Evolutionary conservation across 1,140 invertebrate species (phyloP), one percentile per base, ranked within the genome.

Genomic region (Temnothorax longispinosus): DNA sequence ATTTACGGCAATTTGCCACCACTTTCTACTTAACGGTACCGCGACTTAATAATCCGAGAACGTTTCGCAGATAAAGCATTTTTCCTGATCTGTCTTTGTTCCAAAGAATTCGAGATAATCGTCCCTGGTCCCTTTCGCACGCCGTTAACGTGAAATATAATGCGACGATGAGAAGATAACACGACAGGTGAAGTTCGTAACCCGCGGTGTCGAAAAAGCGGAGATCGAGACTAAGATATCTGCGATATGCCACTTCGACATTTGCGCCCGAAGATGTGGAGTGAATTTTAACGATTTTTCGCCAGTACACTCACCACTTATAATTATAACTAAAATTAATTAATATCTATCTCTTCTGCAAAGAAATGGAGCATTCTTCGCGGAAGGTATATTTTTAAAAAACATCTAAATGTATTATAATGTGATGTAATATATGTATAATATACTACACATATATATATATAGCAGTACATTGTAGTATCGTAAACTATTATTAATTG

Each of bases 21-120:
- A 65, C 15, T 78, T 78, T 50, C n/a, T 15, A 27, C 13, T 52
- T 80, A 80, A 80, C 76, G 76, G 76, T 78, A 78, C 15, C 35
- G 47, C 47, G 15, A 6, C 13, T 81, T 41, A 54, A 69, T 21
- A 52, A 21, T 69, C 5, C 21, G 47, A 56, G 47, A 69, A 69
- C 13, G n/a, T 81, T 27, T 54, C 47, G n/a, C 27, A 69, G n/a
- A 18, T 13, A 38, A 54, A 41, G 13, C 21, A 38, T 71, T 47
- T 54, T 81, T 58, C 18, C 15, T 13, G 78, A 32, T 47, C 11
- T 7, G 78, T 81, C 65, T 71, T 81, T 81, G 65, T 81, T 56
- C 13, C 50, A 13, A 11, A 27, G 52, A 44, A 56, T 81, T 56
- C 50, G 15, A 56, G 65, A 72, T 56, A 56, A 81, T 72, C 35